Conservation (phyloP, 2,113 vertebrate genomes). For the Hyaena hyaena region DNA sequence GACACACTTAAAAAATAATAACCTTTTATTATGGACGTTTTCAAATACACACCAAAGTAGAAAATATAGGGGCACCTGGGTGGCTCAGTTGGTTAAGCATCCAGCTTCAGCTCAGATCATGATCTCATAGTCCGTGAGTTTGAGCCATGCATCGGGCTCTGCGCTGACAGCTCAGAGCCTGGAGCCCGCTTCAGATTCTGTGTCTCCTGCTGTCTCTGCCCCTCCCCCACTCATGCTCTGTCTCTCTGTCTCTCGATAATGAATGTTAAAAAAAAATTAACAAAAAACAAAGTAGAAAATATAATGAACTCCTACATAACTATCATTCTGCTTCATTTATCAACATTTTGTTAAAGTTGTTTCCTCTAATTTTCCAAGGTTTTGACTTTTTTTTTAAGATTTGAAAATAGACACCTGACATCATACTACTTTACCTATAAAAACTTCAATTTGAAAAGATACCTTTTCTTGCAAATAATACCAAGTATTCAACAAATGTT, state of each 20-base stretch:
- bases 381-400: neutral
- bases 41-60: slow-evolving; percentile 25
- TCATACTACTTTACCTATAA: slow-evolving; percentile 45
- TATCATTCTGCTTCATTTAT: neutral
- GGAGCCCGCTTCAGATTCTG: too few relatives aligned
- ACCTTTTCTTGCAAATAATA: slow-evolving; percentile 38
- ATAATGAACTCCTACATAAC: neutral
- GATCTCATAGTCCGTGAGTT: too few relatives aligned
- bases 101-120: too few relatives aligned
- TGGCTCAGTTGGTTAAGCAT: too few relatives aligned
- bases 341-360: slow-evolving; percentile 32
- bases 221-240: too few relatives aligned
- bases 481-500: neutral
- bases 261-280: too few relatives aligned
- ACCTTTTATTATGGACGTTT: slow-evolving; percentile 22
- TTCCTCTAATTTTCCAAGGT: slow-evolving; percentile 19
- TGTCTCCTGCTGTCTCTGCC: too few relatives aligned
- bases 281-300: neutral
- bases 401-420: slow-evolving; percentile 31
- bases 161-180: too few relatives aligned
- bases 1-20: neutral
- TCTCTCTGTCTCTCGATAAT: too few relatives aligned
- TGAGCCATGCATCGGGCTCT: too few relatives aligned
- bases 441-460: slow-evolving; percentile 39
- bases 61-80: neutral